Base-by-base conservation (phyloP, 2,888 invertebrate species). In the Sericinus montela region DNA sequence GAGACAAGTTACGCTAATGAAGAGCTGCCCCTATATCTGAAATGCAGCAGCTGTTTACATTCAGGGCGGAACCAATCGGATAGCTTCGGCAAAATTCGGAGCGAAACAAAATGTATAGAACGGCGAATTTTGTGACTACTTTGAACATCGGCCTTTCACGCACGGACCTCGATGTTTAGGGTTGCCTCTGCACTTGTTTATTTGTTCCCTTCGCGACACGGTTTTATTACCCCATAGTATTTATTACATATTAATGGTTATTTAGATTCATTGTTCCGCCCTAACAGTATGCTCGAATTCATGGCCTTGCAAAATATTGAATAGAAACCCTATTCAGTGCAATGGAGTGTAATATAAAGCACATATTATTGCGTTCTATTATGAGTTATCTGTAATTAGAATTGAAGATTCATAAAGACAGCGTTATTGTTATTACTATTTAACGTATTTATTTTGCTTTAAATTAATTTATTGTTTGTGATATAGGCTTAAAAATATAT, bases 221-320 rank as follows among this genome's bases (percentile, higher is more conserved):
- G 74, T 69, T 80, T 82, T 86, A 82, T 83, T 81, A 70, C 86
- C 82, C 88, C 78, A 79, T 81, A 83, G 84, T 86, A 88, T 88
- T 88, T 88, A 88, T 88, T 87, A 86, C 87, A 85, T 88, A 88
- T 88, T 88, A 88, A 88, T 88, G 86, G 88, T 88, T 88, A 88
- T 88, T 88, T 86, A 78, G 86, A 83, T 82, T 85, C 86, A 87
- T 88, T 88, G 87, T 88, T 78, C 79, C 69, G 77, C 71, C 72
- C 71, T 70, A 72, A 79, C 88, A 85, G 88, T 87, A 86, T 85
- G 87, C 80, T 86, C 74, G 79, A 86, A 85, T 87, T 87, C 85
- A 87, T 83, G 71, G 80, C 73, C 65, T 72, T 69, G 80, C 76
- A 65, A 80, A 83, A 77, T 80, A 78, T 85, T 82, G 77, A 76